Evolutionary conservation across 2,797 vertebrate species (phyloP), one percentile per base, ranked within the genome.

Genomic region (Ptychadena robeensis): DNA sequence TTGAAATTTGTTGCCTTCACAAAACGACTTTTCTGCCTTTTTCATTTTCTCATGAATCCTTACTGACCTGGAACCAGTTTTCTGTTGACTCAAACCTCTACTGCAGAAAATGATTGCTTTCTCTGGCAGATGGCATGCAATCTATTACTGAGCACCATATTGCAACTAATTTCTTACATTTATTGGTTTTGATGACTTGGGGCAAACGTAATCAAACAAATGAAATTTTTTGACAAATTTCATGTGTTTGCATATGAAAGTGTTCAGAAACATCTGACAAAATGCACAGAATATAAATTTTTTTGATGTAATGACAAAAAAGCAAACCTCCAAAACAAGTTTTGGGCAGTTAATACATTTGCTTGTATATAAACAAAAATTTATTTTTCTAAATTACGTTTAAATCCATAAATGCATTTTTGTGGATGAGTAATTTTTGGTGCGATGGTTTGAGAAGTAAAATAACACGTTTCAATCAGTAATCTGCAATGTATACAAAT

Each of bases 161-260:
- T 70, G 78, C 78, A 80, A 61, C 28, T 64, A 48, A 80, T 80
- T 63, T 80, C 59, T 48, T 64, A 73, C 37, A 80, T 80, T 64
- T 72, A 73, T 65, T 48, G 28, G 32, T 71, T 80, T 32, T 80
- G 67, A 70, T 71, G 78, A 80, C 65, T 79, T 59, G 48, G 40
- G 31, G 44, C 44, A 63, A 77, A 63, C 40, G 57, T 59, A 68
- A 69, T 79, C 9, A 68, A 32, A 37, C 34, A 32, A 44, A 14
- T 57, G 34, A 57, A 15, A 68, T 59, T 68, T 67, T 59, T 25
- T 69, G 65, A 79, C 76, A 79, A 69, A 53, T 66, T 57, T 78
- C 40, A 53, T 31, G 32, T 79, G 65, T 69, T 68, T 78, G 75
- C 65, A 68, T 37, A 68, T 77, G 14, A 12, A 12, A 27, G 11